These are phyloP conservation scores for Cantharis nigra DNA, from an alignment of 2,888 invertebrate genomes.

Conservation along the genomic window DNA sequence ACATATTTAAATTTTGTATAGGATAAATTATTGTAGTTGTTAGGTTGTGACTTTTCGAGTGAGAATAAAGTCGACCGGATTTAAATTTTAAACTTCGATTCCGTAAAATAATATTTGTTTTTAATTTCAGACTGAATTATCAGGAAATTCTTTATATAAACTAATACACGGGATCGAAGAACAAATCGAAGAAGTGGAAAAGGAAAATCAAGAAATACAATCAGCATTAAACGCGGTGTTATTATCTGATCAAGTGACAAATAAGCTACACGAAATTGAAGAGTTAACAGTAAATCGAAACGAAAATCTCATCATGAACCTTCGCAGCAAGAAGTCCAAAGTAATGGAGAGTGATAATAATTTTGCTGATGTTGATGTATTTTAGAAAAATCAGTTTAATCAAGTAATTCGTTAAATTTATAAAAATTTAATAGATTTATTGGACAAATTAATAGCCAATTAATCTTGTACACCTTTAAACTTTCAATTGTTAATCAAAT, in stretches of 20 bases:
- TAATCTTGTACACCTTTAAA: neutral
- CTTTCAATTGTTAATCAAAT: neutral
- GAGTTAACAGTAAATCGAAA: constrained; percentile 22
- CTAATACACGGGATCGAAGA: constrained; percentile 12
- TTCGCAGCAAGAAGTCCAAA: constrained; percentile 21
- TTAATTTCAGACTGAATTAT: constrained; percentile 7
- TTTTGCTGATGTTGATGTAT: neutral
- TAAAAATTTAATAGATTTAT: neutral
- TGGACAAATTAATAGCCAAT: neutral
- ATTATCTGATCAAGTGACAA: constrained; percentile 7
- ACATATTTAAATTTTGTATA: neutral
- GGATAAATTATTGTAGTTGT: neutral
- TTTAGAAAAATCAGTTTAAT: neutral
- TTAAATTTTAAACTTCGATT: neutral
- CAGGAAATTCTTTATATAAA: constrained; percentile 7
- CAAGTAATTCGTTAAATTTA: neutral
- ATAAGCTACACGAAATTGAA: constrained; percentile 15
- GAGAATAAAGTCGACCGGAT: neutral
- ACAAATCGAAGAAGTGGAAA: constrained; percentile 10
- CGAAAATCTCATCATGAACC: constrained; percentile 19
- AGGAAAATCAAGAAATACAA: constrained; percentile 15
- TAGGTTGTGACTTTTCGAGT: neutral
- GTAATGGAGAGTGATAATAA: constrained; percentile 1
- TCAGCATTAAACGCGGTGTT: constrained; percentile 5
- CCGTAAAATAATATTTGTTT: neutral